phyloP scores from a whole-genome alignment of 2,888 invertebrate species.

The Globia sparganii region DNA sequence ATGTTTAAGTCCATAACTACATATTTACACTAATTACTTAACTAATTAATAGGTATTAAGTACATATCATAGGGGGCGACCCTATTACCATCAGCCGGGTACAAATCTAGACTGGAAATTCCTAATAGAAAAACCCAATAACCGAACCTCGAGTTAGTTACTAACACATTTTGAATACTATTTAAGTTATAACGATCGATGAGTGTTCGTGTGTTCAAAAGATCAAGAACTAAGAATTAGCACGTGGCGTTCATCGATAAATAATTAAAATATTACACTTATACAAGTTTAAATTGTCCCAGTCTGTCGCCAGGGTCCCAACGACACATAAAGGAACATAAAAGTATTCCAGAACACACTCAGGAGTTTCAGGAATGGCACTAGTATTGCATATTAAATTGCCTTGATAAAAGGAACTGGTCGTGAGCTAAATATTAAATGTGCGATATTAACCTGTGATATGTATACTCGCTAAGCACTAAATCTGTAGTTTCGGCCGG shows the following conservation, averaged over 20 bases:
- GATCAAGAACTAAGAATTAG: neutral
- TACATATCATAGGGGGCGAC: no score
- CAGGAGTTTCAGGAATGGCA: conserved; percentile 56
- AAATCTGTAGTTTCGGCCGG: no score
- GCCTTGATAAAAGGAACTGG: conserved; percentile 46
- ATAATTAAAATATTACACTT: neutral
- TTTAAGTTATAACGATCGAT: neutral
- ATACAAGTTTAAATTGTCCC: conserved; percentile 15
- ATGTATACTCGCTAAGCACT: neutral
- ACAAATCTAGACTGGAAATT: no score
- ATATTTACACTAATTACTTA: no score
- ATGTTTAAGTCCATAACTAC: no score
- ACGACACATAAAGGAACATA: conserved; percentile 16
- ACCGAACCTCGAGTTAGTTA: no score
- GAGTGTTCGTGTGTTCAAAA: neutral
- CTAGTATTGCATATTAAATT: conserved; percentile 62
- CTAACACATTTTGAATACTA: no score
- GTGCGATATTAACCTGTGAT: conserved; percentile 17
- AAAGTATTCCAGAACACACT: conserved; percentile 40
- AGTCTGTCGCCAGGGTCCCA: conserved; percentile 8
- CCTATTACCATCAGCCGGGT: no score
- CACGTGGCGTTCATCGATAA: neutral
- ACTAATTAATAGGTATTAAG: no score
- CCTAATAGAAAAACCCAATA: no score
- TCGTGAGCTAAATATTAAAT: conserved; percentile 47